Base-by-base conservation (phyloP, 2,113 vertebrate genomes). In the Melospiza melodia region DNA sequence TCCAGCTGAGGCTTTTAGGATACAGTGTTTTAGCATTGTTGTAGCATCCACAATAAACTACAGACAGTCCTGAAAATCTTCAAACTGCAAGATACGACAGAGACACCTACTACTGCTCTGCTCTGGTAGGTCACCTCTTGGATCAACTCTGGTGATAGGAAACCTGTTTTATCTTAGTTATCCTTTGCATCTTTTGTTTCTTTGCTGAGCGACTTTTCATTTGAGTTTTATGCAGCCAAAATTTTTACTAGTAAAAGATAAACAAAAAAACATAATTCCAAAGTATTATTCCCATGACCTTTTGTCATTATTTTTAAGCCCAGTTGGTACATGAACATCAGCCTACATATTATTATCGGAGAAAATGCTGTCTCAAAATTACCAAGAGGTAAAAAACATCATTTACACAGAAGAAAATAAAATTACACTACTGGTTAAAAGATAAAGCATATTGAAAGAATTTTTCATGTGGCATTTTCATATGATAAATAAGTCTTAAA, bases 401-500 rank as follows among this genome's bases (percentile, higher is more conserved):
- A 49, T 59, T 93, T 86, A 52, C 10, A 77, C 6, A 25, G 62
- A 77, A 37, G 28, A 89, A 12, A 41, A 46, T 62, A 80, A 71
- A 94, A 90, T 61, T 0, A 44, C 14, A 25, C 14, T 43, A 48
- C 6, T 33, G 25, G 9, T 62, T 84, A 66, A 91, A 85, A 68
- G 11, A 59, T 10, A 74, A 90, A 24, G 23, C 10, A 78, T 22
- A 58, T 5, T 35, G 46, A 85, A 89, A 93, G 7, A 28, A 10
- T 52, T 89, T 48, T 93, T 66, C 33, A 24, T 20, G 13, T 75
- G 10, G 30, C 27, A 73, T 65, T 90, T 97, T 94, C 83, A 92
- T 80, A 77, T 76, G 87, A 90, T 81, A 95, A 89, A 72, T 89
- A 96, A 87, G 97, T 95, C 87, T 65, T 96, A 88, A 58, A 93